These are phyloP conservation scores for Chloropsis hardwickii DNA, from an alignment of 2,113 vertebrate genomes.

Conservation along the genomic window DNA sequence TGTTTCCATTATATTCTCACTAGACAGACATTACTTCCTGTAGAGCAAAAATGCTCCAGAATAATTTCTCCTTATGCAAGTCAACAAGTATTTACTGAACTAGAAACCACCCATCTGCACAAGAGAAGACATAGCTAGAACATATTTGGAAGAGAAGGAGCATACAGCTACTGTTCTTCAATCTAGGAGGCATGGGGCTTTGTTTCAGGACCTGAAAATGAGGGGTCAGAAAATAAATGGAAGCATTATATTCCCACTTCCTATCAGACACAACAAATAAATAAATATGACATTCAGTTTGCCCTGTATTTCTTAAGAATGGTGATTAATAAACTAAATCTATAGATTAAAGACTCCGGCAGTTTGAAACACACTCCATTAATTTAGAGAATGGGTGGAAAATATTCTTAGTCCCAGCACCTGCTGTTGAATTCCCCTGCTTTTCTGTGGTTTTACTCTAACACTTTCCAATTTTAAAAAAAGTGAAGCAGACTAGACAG, in stretches of 20 bases:
- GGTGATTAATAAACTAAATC: not conserved
- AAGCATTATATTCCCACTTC: not conserved
- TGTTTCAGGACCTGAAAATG: not conserved
- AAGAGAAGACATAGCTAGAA: not conserved
- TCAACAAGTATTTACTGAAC: not conserved
- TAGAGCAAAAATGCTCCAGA: not conserved
- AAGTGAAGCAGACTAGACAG: not conserved
- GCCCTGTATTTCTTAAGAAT: not conserved
- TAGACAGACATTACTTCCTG: not conserved
- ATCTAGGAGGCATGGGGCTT: not conserved
- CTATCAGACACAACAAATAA: not conserved
- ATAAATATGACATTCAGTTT: not conserved
- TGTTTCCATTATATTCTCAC: not conserved
- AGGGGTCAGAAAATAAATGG: not conserved
- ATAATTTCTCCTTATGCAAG: not conserved
- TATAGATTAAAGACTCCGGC: not conserved
- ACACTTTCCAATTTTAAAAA: not conserved
- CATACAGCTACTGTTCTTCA: not conserved
- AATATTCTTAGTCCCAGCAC: constrained; percentile 4
- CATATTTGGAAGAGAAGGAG: not conserved
- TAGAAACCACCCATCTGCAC: not conserved
- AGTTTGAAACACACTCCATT: not conserved
- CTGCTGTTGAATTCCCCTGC: not conserved
- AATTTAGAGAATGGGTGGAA: not conserved
- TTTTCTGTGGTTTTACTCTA: constrained; percentile 23